phyloP scores from a whole-genome alignment of 2,888 invertebrate genomes.

The Thyatira batis region DNA sequence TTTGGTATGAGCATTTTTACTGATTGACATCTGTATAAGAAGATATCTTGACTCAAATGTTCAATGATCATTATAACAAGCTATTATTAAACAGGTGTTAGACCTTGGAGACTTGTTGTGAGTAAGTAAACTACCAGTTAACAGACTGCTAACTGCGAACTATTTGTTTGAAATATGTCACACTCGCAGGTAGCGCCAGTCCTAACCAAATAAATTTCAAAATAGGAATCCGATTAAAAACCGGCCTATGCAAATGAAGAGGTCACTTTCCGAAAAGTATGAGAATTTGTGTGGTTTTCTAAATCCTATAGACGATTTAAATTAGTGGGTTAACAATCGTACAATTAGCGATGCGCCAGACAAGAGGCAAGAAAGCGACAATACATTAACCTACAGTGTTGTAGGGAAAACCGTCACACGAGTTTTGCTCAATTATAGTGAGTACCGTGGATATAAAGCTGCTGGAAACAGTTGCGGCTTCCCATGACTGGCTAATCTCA shows the following conservation, averaged over 20 bases:
- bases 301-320: constrained; percentile 63
- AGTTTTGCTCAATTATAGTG: constrained; percentile 73
- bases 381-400: constrained; percentile 72
- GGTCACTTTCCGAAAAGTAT: constrained; percentile 39
- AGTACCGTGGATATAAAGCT: constrained; percentile 36
- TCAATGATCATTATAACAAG: not conserved
- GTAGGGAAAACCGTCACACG: constrained; percentile 76
- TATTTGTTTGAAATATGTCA: not conserved
- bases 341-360: constrained; percentile 73
- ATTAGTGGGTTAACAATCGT: constrained; percentile 75
- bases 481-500: not conserved
- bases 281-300: constrained; percentile 53
- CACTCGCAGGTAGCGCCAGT: not conserved
- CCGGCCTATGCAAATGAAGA: constrained; percentile 53
- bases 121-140: not conserved
- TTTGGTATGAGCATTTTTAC: constrained; percentile 42
- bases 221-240: constrained; percentile 42
- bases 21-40: constrained; percentile 22
- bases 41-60: not conserved
- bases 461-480: constrained; percentile 22
- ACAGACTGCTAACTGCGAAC: not conserved
- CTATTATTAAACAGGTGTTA: not conserved
- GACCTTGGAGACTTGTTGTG: not conserved
- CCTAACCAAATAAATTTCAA: constrained; percentile 4
- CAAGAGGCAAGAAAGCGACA: constrained; percentile 73